Conservation (phyloP, 2,797 vertebrate genomes). For the Lepidocolaptes lacrymiger region DNA sequence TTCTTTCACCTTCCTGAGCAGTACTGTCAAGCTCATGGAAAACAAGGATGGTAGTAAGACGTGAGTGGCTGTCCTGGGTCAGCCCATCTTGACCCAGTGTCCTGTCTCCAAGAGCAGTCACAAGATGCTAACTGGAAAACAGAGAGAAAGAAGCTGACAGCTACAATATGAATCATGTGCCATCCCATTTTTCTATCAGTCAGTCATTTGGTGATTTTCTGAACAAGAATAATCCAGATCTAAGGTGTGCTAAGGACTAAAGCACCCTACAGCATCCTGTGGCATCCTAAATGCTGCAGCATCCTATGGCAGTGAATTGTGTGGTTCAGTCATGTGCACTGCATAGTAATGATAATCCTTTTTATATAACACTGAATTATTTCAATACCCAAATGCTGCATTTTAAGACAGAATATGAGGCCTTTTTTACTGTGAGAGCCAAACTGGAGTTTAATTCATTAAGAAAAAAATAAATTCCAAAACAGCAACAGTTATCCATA, state of each 20-base stretch:
- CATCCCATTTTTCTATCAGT: neutral
- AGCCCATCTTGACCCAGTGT: neutral
- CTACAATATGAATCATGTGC: neutral
- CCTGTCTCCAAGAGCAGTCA: neutral
- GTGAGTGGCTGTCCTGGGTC: neutral
- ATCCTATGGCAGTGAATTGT: neutral
- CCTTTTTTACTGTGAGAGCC: neutral
- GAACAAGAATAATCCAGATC: neutral
- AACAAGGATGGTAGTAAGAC: neutral
- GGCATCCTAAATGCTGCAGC: neutral
- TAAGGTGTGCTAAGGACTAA: neutral
- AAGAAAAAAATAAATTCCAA: neutral
- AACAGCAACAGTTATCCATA: neutral
- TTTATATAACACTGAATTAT: neutral
- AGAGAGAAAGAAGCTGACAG: neutral
- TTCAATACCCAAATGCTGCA: neutral
- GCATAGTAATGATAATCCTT: neutral
- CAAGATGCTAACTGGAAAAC: neutral
- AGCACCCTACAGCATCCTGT: neutral
- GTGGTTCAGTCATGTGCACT: neutral
- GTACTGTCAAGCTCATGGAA: neutral
- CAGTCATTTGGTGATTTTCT: neutral
- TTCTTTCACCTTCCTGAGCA: neutral
- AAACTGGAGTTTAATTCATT: slow-evolving; percentile 14
- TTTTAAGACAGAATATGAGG: neutral